phyloP scores from a whole-genome alignment of 37 sponge, comb jelly and placozoan genomes.

The Axinella damicornis region DNA sequence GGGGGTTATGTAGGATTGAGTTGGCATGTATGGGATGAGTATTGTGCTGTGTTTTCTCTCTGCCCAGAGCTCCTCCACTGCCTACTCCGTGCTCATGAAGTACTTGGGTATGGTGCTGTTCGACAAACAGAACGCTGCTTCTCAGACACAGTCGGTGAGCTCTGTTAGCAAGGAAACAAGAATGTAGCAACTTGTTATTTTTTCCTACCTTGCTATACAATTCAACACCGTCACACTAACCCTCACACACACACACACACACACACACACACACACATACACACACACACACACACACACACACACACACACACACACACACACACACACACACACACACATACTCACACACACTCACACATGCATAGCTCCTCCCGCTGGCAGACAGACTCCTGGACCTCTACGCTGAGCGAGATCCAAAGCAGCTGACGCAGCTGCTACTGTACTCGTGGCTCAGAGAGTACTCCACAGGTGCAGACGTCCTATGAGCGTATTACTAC shows the following conservation, averaged over 20 bases:
- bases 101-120: constrained; percentile 47
- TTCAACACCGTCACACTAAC: too few relatives aligned
- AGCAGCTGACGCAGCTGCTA: constrained; percentile 16
- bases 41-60: constrained; percentile 1
- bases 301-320: not conserved
- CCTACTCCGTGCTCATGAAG: constrained; percentile 37
- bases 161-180: too few relatives aligned
- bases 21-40: too few relatives aligned
- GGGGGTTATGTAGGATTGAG: too few relatives aligned
- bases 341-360: constrained; percentile 24
- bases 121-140: not conserved
- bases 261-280: constrained; percentile 13
- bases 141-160: not conserved
- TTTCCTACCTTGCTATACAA: too few relatives aligned
- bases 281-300: constrained; percentile 18
- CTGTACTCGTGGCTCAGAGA: constrained; percentile 36
- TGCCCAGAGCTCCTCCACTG: not conserved
- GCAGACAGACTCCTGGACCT: not conserved
- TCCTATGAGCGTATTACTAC: not conserved
- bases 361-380: not conserved
- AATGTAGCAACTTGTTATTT: too few relatives aligned
- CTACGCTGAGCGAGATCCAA: not conserved
- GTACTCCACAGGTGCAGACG: constrained; percentile 33
- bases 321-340: constrained; percentile 24
- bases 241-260: not conserved